phyloP scores from a whole-genome alignment of 2,888 invertebrate species.

The Aleiodes testaceus region DNA sequence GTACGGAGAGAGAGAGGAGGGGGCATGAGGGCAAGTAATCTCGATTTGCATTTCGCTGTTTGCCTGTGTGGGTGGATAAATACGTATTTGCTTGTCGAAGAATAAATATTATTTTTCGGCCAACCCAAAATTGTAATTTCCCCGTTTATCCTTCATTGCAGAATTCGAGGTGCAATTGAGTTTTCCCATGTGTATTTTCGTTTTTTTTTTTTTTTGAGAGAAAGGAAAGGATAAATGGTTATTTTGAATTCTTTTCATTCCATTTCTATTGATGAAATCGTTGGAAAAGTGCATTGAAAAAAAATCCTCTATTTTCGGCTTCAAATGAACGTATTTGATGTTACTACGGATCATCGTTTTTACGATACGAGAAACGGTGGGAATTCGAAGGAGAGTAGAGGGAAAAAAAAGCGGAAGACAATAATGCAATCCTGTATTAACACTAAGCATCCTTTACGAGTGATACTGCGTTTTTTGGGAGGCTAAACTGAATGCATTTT shows the following conservation, averaged over 20 bases:
- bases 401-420: conserved; percentile 33
- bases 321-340: no score
- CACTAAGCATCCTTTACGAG: conserved; percentile 46
- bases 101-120: conserved; percentile 62
- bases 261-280: no score
- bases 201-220: no score
- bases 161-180: neutral
- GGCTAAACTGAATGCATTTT: conserved; percentile 43
- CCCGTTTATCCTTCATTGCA: no score
- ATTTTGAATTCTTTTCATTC: no score
- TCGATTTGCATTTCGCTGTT: conserved; percentile 72
- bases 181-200: no score
- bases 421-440: conserved; percentile 43
- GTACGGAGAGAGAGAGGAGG: conserved; percentile 37
- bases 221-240: no score
- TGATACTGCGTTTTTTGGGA: conserved; percentile 30
- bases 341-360: no score
- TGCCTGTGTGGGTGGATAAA: conserved; percentile 50
- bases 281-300: neutral
- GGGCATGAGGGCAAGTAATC: conserved; percentile 67
- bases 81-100: conserved; percentile 52
- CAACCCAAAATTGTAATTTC: neutral
- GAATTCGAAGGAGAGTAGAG: neutral
- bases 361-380: neutral
- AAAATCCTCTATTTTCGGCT: neutral